These are phyloP conservation scores for Phoxinus phoxinus DNA, from an alignment of 2,113 vertebrate genomes.

Conservation along the genomic window DNA sequence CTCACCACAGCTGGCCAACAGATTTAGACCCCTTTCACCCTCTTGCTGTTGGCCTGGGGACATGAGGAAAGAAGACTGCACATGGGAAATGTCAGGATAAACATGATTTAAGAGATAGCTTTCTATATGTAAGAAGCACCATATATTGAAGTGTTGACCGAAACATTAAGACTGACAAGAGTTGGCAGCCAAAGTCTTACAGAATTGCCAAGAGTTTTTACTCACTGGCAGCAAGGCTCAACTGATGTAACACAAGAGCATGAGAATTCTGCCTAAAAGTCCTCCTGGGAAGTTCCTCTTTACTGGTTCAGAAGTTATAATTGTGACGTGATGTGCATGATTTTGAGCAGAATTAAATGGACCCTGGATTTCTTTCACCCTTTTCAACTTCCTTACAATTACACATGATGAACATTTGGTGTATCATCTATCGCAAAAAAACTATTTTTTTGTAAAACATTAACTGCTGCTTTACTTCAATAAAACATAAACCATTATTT, in stretches of 20 bases:
- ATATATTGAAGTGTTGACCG: neutral
- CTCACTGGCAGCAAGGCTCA: neutral
- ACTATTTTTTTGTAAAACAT: neutral
- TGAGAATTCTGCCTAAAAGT: conserved; percentile 8
- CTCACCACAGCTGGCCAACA: conserved; percentile 37
- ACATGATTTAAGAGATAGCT: conserved; percentile 17
- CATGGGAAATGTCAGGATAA: neutral
- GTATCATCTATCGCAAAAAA: neutral
- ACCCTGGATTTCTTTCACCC: neutral
- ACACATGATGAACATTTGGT: neutral
- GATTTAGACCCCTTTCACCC: neutral
- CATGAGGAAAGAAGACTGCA: neutral
- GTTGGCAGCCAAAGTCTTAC: neutral
- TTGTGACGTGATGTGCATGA: neutral
- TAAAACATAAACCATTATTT: no score
- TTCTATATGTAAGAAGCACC: neutral
- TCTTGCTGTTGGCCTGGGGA: neutral
- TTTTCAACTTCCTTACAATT: neutral
- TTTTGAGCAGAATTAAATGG: neutral
- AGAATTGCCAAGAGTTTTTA: conserved; percentile 22
- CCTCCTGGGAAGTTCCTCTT: neutral
- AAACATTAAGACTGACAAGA: neutral
- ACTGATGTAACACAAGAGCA: conserved; percentile 18
- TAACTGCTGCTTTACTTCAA: neutral
- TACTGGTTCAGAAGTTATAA: neutral